Conservation (phyloP, 2,888 invertebrate genomes). For the Leptopilina drosophilae region DNA sequence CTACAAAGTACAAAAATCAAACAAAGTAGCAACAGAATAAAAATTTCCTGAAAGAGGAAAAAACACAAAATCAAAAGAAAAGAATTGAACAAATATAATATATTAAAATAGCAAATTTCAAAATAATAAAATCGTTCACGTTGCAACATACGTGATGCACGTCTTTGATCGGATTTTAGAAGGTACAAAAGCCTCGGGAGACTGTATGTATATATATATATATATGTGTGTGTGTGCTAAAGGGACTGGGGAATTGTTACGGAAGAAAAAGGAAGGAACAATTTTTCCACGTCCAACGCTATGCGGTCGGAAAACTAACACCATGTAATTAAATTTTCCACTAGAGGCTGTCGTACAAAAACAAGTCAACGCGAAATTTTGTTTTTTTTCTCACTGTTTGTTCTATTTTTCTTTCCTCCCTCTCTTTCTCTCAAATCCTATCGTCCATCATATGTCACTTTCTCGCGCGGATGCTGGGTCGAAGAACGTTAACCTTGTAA, state of each 20-base stretch:
- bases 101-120: too few relatives aligned
- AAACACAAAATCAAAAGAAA: too few relatives aligned
- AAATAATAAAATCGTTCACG: neutral
- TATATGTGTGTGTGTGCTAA: slow-evolving; percentile 6
- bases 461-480: slow-evolving; percentile 29
- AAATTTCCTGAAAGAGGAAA: too few relatives aligned
- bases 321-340: slow-evolving; percentile 57
- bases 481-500: slow-evolving; percentile 44
- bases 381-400: slow-evolving; percentile 5
- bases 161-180: slow-evolving; percentile 56
- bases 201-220: neutral
- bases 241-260: slow-evolving; percentile 19
- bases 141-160: slow-evolving; percentile 16
- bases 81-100: too few relatives aligned
- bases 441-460: slow-evolving; percentile 38
- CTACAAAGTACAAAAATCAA: too few relatives aligned
- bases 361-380: slow-evolving; percentile 10
- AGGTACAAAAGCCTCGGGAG: slow-evolving; percentile 42
- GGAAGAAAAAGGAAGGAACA: slow-evolving; percentile 26
- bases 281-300: slow-evolving; percentile 34
- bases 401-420: neutral
- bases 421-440: slow-evolving; percentile 39
- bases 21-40: too few relatives aligned
- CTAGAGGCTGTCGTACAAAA: slow-evolving; percentile 19
- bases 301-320: slow-evolving; percentile 43